phyloP scores from a whole-genome alignment of 1,140 invertebrate species.

The Drosophila dunni region DNA sequence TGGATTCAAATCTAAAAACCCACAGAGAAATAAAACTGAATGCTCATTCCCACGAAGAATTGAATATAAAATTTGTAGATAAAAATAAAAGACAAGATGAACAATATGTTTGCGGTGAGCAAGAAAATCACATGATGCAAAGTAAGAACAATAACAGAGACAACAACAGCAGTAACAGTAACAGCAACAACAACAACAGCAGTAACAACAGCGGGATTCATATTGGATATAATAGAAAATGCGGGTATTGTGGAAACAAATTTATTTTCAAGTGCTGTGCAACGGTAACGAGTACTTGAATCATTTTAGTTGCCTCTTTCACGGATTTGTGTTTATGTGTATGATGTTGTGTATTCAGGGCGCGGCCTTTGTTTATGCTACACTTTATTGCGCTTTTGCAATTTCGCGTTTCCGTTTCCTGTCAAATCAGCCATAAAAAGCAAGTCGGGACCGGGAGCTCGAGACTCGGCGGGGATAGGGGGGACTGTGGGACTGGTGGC shows the following conservation, averaged over 20 bases:
- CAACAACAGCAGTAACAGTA: too few relatives aligned
- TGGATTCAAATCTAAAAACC: neutral
- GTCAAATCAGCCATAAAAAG: conserved; percentile 82
- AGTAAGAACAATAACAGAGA: conserved; percentile 37
- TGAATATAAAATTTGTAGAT: conserved; percentile 58
- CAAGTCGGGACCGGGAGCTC: conserved; percentile 42
- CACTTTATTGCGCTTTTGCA: conserved; percentile 83
- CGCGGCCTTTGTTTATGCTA: conserved; percentile 81
- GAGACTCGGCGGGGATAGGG: too few relatives aligned
- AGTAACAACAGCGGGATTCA: conserved; percentile 40
- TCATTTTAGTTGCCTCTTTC: conserved; percentile 44
- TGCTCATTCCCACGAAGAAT: conserved; percentile 9
- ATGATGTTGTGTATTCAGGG: conserved; percentile 62
- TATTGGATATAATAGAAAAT: conserved; percentile 54
- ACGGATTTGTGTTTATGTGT: conserved; percentile 16
- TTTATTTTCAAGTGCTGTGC: conserved; percentile 74
- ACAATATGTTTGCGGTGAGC: conserved; percentile 55
- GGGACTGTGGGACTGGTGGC: too few relatives aligned
- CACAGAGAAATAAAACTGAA: conserved; percentile 2
- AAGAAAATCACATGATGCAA: conserved; percentile 33
- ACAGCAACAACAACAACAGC: conserved; percentile 36
- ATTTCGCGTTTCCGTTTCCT: conserved; percentile 82
- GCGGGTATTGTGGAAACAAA: conserved; percentile 68
- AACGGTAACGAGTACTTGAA: conserved; percentile 60
- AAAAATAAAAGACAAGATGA: conserved; percentile 37